Base-by-base conservation (phyloP, 2,888 invertebrate species). In the Anthophora plumipes region DNA sequence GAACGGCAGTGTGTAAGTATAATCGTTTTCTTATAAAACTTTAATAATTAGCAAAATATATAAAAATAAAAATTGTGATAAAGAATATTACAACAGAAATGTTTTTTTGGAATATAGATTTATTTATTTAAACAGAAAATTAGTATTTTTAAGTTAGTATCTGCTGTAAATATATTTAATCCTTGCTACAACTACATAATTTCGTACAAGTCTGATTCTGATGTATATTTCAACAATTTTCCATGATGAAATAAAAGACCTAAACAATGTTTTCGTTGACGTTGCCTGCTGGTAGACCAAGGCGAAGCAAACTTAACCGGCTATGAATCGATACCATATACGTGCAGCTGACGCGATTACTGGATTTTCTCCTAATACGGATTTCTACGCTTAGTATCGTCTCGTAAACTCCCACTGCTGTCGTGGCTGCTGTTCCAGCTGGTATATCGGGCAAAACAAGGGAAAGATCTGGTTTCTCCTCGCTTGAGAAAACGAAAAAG, bases 321-420 rank as follows among this genome's bases (percentile, higher is more conserved):
- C 80, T 85, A 82, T 80, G 86, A 88, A 85, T 87, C 90, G 87
- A 88, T 87, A 86, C 90, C 90, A 88, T 90, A 90, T 90, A 90
- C 85, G 90, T 87, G 83, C 85, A 80, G 68, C 80, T 82, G 87
- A 81, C 82, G 89, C 85, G 89, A 90, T 90, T 89, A 89, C 87
- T 84, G 86, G 88, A 85, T 88, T 88, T 87, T 88, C 85, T 87
- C 90, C 90, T 89, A 90, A 90, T 90, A 90, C 88, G 90, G 89
- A 88, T 86, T 86, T 84, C 86, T 82, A 83, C 85, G 77, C 87
- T 87, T 85, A 85, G 86, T 77, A 82, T 84, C 82, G 73, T 80
- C 75, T 68, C 76, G 82, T 77, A 81, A 83, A 88, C 77, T 83
- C 79, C 72, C 57, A 74, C 79, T 64, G 71, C 63, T 57, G 66